These are phyloP conservation scores for Minunthozetes semirufus DNA, from an alignment of 2,888 invertebrate species.

Conservation along the genomic window DNA sequence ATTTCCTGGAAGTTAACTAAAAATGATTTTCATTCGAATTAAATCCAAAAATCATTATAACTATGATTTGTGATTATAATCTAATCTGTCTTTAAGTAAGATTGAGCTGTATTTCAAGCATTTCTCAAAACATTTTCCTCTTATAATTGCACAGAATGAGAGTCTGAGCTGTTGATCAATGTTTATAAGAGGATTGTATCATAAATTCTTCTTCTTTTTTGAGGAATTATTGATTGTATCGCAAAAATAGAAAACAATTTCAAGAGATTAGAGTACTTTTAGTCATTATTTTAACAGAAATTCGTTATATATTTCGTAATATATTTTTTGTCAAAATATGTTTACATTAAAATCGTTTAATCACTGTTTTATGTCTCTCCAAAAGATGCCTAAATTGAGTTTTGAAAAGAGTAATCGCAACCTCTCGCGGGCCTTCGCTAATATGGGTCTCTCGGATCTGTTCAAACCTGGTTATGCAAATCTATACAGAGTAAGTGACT, in stretches of 20 bases:
- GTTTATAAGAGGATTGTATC: neutral
- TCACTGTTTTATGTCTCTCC: neutral
- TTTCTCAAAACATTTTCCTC: neutral
- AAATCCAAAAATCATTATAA: neutral
- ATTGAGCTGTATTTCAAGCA: neutral
- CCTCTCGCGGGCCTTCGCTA: slow-evolving; percentile 39
- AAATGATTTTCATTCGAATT: neutral
- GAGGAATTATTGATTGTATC: neutral
- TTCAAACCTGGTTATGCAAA: slow-evolving; percentile 42
- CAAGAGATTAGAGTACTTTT: no score
- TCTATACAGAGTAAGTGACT: slow-evolving; percentile 42
- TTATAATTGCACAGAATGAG: neutral
- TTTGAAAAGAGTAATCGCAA: slow-evolving; percentile 40
- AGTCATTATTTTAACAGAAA: no score
- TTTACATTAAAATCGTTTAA: neutral
- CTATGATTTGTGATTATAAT: neutral
- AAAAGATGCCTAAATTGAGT: slow-evolving; percentile 42
- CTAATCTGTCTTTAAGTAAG: neutral
- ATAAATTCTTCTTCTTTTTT: neutral
- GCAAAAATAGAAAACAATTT: neutral
- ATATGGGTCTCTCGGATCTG: slow-evolving; percentile 42
- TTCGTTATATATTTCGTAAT: no score
- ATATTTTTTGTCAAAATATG: neutral
- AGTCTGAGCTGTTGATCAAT: neutral
- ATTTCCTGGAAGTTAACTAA: neutral